Evolutionary conservation across 2,797 vertebrate species (phyloP).

Genomic region (Phataginus tetradactyla): DNA sequence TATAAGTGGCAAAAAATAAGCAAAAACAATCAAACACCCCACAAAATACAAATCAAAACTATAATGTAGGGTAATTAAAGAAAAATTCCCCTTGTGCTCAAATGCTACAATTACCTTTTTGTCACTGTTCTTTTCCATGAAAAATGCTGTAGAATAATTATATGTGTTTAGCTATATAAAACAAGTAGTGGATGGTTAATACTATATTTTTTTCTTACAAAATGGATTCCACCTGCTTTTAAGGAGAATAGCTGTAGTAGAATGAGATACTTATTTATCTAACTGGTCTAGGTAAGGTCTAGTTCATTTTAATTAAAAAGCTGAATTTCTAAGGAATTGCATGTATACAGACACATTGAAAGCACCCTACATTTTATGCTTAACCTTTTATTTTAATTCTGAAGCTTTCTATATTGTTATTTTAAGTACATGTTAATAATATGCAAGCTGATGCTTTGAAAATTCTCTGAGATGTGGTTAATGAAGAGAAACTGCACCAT

Average conservation of each 20-base stretch:
- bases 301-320: constrained; percentile 87
- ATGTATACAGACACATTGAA: constrained; percentile 52
- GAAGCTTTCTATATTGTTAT: constrained; percentile 84
- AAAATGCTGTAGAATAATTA: constrained; percentile 57
- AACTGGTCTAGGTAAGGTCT: constrained; percentile 84
- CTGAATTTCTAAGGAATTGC: constrained; percentile 70
- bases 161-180: constrained; percentile 29
- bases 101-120: constrained; percentile 48
- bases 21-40: not conserved
- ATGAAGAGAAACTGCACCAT: constrained; percentile 88
- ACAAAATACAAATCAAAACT: not conserved
- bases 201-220: constrained; percentile 60
- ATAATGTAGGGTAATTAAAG: not conserved
- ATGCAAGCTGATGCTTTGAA: constrained; percentile 84
- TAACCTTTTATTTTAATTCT: constrained; percentile 84
- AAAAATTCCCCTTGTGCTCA: constrained; percentile 20
- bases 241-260: constrained; percentile 75
- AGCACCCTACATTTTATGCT: constrained; percentile 72
- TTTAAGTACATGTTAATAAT: constrained; percentile 88
- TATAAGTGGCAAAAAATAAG: constrained; percentile 40
- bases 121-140: constrained; percentile 12
- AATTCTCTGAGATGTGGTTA: constrained; percentile 86
- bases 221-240: constrained; percentile 82
- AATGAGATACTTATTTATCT: constrained; percentile 82
- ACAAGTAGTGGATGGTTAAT: constrained; percentile 45